These are phyloP conservation scores for Melanerpes formicivorus DNA, from an alignment of 2,113 vertebrate species.

Conservation along the genomic window DNA sequence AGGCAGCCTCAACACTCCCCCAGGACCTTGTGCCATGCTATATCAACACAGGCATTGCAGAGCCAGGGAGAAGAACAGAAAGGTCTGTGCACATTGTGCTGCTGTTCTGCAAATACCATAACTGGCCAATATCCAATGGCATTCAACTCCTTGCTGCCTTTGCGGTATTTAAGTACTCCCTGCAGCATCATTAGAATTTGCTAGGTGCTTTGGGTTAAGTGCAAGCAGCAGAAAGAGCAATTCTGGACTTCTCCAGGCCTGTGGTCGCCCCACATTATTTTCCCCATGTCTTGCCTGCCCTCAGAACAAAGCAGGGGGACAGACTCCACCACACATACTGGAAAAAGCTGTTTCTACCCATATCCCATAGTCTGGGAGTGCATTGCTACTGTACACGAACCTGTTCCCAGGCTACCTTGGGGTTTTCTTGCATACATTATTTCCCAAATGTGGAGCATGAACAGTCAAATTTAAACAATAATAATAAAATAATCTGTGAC, in stretches of 20 bases:
- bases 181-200: not conserved
- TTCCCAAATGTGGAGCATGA: not conserved
- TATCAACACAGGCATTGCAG: not conserved
- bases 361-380: not conserved
- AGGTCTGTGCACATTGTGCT: not conserved
- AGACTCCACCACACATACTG: not conserved
- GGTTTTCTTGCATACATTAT: not conserved
- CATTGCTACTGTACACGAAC: not conserved
- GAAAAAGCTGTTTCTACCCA: not conserved
- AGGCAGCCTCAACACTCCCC: not conserved
- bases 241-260: not conserved
- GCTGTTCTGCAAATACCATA: not conserved
- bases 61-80: not conserved
- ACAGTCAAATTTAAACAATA: not conserved
- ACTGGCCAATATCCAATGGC: not conserved
- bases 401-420: not conserved
- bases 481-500: not conserved
- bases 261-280: not conserved
- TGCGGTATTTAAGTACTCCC: not conserved
- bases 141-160: not conserved
- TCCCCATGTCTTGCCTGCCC: not conserved
- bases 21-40: not conserved
- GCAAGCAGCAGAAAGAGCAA: not conserved
- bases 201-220: not conserved
- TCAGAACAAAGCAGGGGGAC: not conserved